Evolutionary conservation across 2,888 invertebrate genomes (phyloP), one percentile per base, ranked within the genome.

Genomic region (Hirtodrosophila confusa): DNA sequence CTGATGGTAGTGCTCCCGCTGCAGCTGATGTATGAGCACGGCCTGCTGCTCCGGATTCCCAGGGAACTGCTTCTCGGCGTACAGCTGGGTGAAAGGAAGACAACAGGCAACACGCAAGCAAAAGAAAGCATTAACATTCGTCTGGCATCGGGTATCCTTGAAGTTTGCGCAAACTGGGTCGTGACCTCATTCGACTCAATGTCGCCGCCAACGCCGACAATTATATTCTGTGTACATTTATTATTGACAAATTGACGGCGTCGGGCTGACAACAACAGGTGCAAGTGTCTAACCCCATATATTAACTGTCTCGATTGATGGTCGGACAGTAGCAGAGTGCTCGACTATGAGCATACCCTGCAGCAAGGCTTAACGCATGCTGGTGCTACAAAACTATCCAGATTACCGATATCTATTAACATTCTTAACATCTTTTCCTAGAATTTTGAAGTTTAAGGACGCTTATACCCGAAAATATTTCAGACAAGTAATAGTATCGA

Each of bases 1-100:
- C 89, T 99, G 99, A 90, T 98, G 97, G 91, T 98, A 99, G 92
- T 99, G 99, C 89, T 99, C 98, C 84, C 99, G 99, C 92, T 99
- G 99, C 44, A 99, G 92, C 90, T 99, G 99, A 57, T 96, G 93
- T 61, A 99, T 97, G 27, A 99, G 93, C 40, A 97, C 94, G 0
- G 97, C 98, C 93, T 99, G 99, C 93, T 99, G 95, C 80, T 96
- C 96, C 1, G 95, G 95, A 90, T 96, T 96, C 2, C 95, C 95
- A 0, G 96, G 96, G 89, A 94, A 96, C 90, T 99, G 99, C 89
- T 99, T 98, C 85, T 98, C 97, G 0, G 99, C 97, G 91, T 99
- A 98, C 61, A 95, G 94, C 89, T 91, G 50, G 24, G 35, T 0
- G 3, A 39, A 12, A 24, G 2, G 17, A 45, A 35, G 24, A 6